Conservation (phyloP, 2,797 vertebrate genomes). For the Enteromius argenteus region DNA sequence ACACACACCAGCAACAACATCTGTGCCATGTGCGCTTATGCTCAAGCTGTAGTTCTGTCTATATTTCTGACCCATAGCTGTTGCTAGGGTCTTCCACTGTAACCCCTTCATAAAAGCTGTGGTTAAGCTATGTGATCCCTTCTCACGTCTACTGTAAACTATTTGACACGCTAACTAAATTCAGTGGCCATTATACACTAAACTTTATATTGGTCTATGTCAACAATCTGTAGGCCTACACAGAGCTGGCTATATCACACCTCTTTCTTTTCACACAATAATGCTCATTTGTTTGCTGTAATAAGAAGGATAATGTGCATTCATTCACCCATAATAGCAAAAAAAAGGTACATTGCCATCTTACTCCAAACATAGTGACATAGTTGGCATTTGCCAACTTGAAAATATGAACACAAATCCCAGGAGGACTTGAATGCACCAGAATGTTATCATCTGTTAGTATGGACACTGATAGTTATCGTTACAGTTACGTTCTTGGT, state of each 20-base stretch:
- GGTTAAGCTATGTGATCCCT: neutral
- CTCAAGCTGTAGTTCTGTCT: neutral
- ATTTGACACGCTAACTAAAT: neutral
- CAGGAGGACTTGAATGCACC: neutral
- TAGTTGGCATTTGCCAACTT: neutral
- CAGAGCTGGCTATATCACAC: neutral
- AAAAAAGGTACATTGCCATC: neutral
- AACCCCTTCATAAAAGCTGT: neutral
- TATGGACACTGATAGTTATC: neutral
- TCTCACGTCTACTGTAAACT: neutral
- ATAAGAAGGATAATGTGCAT: neutral
- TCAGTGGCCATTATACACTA: neutral
- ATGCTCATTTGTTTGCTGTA: neutral
- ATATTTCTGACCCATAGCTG: constrained; percentile 15
- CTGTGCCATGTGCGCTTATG: constrained; percentile 1
- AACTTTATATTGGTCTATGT: neutral
- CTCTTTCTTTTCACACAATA: neutral
- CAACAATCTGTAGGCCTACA: neutral
- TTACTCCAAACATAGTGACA: neutral
- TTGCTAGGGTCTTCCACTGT: neutral
- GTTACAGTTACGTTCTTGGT: neutral
- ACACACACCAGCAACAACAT: constrained; percentile 25
- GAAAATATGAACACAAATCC: neutral
- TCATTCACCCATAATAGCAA: neutral
- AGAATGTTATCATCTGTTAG: neutral